Base-by-base conservation (phyloP, 2,113 vertebrate genomes). In the Cathartes aura region DNA sequence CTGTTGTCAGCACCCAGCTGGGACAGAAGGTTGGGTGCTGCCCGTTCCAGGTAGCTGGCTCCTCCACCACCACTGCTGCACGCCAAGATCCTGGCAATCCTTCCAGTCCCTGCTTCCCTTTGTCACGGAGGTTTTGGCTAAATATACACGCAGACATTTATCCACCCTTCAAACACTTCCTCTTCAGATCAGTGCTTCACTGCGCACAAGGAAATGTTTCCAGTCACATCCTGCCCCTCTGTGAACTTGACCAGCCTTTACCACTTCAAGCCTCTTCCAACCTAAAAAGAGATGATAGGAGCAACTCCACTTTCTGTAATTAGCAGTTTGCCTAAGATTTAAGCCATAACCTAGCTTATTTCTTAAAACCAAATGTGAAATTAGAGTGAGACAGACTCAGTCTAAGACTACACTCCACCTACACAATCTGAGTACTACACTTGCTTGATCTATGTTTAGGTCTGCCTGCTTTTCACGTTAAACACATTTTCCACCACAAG, bases 121-220 rank as follows among this genome's bases (percentile, higher is more conserved):
- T 90, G 81, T 81, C 83, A 78, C 4, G 34, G 80, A 94, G 59
- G 13, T 74, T 92, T 83, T 87, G 48, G 81, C 89, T 97, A 97
- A 95, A 97, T 95, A 96, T 91, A 96, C 87, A 73, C 8, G 0
- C 52, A 71, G 56, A 50, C 78, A 82, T 91, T 97, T 87, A 91
- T 96, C 96, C 95, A 95, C 84, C 78, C 59, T 95, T 93, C 93
- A 93, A 48, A 68, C 66, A 48, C 66, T 97, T 97, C 97, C 97
- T 82, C 84, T 82, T 67, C 58, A 75, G 60, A 80, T 64, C 70
- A 36, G 64, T 6, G 56, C 87, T 89, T 75, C 93, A 52, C 60
- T 16, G 64, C 0, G 0, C 73, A 72, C 78, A 48, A 85, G 82
- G 90, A 97, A 97, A 84, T 8, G 34, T 27, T 40, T 59, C 93